These are phyloP conservation scores for Sussaba pulchella DNA, from an alignment of 2,888 invertebrate species.

Conservation along the genomic window DNA sequence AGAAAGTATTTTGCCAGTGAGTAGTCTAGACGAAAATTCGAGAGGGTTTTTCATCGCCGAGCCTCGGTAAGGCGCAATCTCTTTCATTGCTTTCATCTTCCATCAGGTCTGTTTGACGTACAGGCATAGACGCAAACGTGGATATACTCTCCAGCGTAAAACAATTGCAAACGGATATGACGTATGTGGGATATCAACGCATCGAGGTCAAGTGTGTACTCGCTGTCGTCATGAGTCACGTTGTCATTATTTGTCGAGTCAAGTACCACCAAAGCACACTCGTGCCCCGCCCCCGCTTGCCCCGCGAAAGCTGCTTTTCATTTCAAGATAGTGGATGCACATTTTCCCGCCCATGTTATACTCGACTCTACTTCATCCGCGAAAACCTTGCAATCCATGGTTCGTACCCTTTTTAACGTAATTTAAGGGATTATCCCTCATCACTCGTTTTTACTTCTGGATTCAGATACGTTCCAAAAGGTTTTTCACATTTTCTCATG, in stretches of 20 bases:
- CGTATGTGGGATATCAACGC: constrained; percentile 5
- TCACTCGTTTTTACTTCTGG: background rate
- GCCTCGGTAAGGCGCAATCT: background rate
- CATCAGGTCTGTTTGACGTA: background rate
- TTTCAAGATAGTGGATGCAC: constrained; percentile 14
- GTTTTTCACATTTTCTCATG: too few relatives aligned
- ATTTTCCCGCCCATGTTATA: constrained; percentile 3
- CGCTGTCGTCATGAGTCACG: constrained; percentile 9
- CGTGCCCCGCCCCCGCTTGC: too few relatives aligned
- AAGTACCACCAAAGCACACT: constrained; percentile 2
- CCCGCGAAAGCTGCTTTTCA: background rate
- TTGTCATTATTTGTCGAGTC: constrained; percentile 24
- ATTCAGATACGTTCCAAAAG: background rate
- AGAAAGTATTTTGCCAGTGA: background rate
- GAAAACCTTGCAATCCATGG: background rate
- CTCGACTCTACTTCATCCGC: constrained; percentile 4
- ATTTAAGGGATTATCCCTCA: background rate
- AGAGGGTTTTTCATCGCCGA: background rate
- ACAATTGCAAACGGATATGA: constrained; percentile 22
- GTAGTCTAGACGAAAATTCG: background rate
- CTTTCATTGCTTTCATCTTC: background rate
- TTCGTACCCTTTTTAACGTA: background rate
- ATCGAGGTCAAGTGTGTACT: constrained; percentile 21
- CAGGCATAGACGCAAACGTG: background rate
- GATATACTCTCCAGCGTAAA: background rate